Evolutionary conservation across 2,888 invertebrate genomes (phyloP), one percentile per base, ranked within the genome.

Genomic region (Cheiracanthium punctorium): DNA sequence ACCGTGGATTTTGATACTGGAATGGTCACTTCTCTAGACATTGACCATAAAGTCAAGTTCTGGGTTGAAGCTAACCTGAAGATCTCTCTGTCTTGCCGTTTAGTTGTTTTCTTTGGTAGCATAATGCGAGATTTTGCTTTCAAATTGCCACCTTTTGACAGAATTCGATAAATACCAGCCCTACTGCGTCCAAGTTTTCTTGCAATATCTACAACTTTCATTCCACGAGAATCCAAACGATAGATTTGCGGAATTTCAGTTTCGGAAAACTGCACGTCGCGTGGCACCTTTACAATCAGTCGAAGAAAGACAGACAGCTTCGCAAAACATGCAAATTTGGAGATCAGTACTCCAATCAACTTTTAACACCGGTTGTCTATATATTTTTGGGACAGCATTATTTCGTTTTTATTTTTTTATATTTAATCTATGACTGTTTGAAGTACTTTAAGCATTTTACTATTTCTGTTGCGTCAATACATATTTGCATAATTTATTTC

Each of bases 1-100:
- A 52, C 52, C 52, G 20, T 20, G 52, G 52, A 52, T 52, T 52
- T 52, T 52, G 52, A 52, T 52, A 52, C 52, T 52, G 52, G 14
- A 52, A 52, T 17, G 52, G n/a, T 52, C 20, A 52, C 52, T 52
- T 52, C 20, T 52, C 20, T 52, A 52, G 52, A 52, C 5, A 52
- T 20, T 52, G 52, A 17, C 52, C 52, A 17, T 20, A 52, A 5
- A 52, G 52, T 8, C 52, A 52, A 17, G 52, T 52, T 52, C n/a
- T 52, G 52, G 52, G 52, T 20, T 52, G 52, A 52, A 52, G 14
- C 52, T 20, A 8, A 52, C 14, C 17, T 20, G n/a, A 52, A 52
- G 14, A 52, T 52, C 17, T 52, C 20, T 52, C 52, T n/a, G 52
- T 52, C 17, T 52, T 52, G 52, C n/a, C 20, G n/a, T 17, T 52